Evolutionary conservation across 2,888 invertebrate species (phyloP), one percentile per base, ranked within the genome.

Genomic region (Blera fallax): DNA sequence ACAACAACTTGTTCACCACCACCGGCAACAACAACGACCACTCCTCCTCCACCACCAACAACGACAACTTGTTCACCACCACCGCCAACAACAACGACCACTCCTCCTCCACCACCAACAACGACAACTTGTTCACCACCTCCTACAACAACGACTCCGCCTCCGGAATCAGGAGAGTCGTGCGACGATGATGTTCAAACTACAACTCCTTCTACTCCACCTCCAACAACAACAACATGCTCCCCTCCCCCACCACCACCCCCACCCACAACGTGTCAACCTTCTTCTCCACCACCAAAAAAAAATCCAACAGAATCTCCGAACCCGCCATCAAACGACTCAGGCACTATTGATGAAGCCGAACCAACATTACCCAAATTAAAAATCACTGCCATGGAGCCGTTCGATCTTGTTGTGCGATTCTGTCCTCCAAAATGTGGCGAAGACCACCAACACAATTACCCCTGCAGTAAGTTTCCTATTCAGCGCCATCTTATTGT

Each of bases 391-490:
- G 89, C 90, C 4, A 88, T 89, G 65, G 88, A 89, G 62, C 90
- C 90, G 43, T 87, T 91, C 60, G 90, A 91, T 81, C 81, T 91
- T 18, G 89, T 88, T 45, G 89, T 91, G 24, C 84, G 89, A 65
- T 89, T 89, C 73, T 91, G 91, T 73, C 89, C 90, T 4, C 79
- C 81, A 10, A 56, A 80, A 21, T 91, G 91, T 70, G 84, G 87
- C 11, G 78, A 88, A 72, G 84, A 89, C 4, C 91, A 91, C 70
- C 88, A 89, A 37, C 91, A 90, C 74, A 88, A 87, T 73, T 89
- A 50, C 48, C 81, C 81, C 11, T 70, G 7, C n/a, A 52, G 85
- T 85, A 72, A 76, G 84, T 34, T 16, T 0, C 6, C 1, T 10
- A 14, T n/a, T 14, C 0, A 0, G n/a, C 11, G 0, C 14, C 24